Base-by-base conservation (phyloP, 2,888 invertebrate genomes). In the Rhagium mordax region DNA sequence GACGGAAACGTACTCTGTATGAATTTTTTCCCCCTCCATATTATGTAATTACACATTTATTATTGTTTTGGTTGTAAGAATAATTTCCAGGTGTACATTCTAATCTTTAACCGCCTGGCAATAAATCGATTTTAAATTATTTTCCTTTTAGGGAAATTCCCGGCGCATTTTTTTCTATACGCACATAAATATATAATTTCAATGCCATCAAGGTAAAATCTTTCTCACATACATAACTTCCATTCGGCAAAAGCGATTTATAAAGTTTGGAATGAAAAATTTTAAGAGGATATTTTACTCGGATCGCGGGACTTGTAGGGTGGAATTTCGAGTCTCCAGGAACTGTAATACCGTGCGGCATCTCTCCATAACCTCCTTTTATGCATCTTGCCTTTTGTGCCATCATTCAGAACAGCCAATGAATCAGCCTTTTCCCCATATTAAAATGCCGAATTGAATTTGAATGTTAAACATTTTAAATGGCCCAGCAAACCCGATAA, bases 251-350 rank as follows among this genome's bases (percentile, higher is more conserved):
- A 48, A 48, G 55, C 69, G 69, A 69, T 69, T 61, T 69, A 61
- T 57, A 69, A 69, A 69, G 60, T 69, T 69, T 61, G 21, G 48
- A 69, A 69, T 51, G 69, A 69, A 48, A 69, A 60, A 67, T 55
- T 24, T 60, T 49, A 48, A 49, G 29, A 65, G 51, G 65, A 62
- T 48, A 48, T 51, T 65, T 65, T 33, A 21, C 62, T 49, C 49
- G 27, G 60, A 60, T 60, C 49, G 24, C 20, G 16, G 16, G 16
- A 51, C 65, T 53, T 8, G 15, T 10, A 15, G 51, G 33, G 51
- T 51, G 51, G 49, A 27, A 29, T 51, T 65, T 51, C 15, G 16
- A 16, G 20, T 53, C 65, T 51, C 21, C 51, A 8, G 51, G 65
- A 65, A 27, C 48, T 24, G 49, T 62, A 62, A 62, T 62, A 47